Evolutionary conservation across 2,888 invertebrate genomes (phyloP), one percentile per base, ranked within the genome.

Genomic region (Athripsodes cinereus): DNA sequence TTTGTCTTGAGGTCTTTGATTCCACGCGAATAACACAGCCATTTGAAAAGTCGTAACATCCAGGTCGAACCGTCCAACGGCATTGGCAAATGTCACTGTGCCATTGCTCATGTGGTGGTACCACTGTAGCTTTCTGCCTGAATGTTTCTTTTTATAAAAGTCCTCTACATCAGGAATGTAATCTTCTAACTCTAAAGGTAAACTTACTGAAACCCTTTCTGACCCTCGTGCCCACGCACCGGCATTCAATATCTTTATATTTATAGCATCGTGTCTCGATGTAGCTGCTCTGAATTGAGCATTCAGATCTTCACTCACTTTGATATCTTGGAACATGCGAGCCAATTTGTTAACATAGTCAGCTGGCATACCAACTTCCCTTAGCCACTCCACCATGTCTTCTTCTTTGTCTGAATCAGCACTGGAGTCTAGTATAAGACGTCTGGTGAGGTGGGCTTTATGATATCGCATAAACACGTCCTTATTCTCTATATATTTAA

Each of bases 391-490:
- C 0, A 99, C 97, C 92, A 99, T 98, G 70, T 95, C 96, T 74
- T 99, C 98, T 74, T 99, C 99, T 70, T 98, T 97, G 72, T 99
- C 99, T 65, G 95, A 96, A 75, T 99, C 99, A 1, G 97, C 96
- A 69, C 96, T 96, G 18, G 96, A 95, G 72, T 99, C 98, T 65
- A 99, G 82, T 71, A 99, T 98, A 64, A 99, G 84, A 68, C 83
- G 84, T 68, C 99, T 81, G 6, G 98, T 97, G 64, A 99, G 81
- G 78, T 99, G 98, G 50, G 96, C 96, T 74, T 99, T 98, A 74
- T 99, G 97, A 74, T 96, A 99, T 66, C 97, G 83, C 98, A 99
- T 99, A 74, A 99, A 99, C 22, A 99, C 97, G 80, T 99, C 99
- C 74, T 99, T 99, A 76, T 98, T 99, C 73, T 94, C 93, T 65